These are phyloP conservation scores for Zonitis immaculata DNA, from an alignment of 2,888 invertebrate species.

Conservation along the genomic window DNA sequence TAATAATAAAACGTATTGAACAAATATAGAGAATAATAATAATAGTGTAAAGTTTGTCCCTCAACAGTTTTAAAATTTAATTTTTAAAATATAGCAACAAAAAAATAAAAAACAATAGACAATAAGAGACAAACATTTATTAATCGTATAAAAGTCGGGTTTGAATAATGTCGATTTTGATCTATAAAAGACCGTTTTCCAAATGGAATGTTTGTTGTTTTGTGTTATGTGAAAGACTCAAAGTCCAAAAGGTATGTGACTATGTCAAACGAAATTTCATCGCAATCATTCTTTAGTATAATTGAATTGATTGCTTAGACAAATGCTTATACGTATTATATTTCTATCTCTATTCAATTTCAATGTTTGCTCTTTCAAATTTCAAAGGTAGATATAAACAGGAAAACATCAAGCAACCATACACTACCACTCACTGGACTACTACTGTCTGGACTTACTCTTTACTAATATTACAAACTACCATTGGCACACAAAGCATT, in stretches of 20 bases:
- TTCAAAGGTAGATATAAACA: slow-evolving; percentile 43
- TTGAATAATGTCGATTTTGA: too few species aligned
- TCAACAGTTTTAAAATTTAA: neutral
- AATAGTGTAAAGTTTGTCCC: neutral
- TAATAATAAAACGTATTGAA: neutral
- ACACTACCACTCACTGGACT: too few species aligned
- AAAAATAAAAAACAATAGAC: too few species aligned
- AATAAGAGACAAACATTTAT: too few species aligned
- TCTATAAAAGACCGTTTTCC: neutral
- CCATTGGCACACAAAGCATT: slow-evolving; percentile 44
- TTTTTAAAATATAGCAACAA: too few species aligned
- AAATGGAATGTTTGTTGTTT: slow-evolving; percentile 18
- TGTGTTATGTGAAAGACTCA: slow-evolving; percentile 7
- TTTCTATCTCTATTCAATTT: neutral
- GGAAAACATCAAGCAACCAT: slow-evolving; percentile 20
- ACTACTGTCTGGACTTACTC: slow-evolving; percentile 18
- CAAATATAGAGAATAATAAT: neutral
- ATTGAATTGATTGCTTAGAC: slow-evolving; percentile 50
- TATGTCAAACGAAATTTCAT: slow-evolving; percentile 42
- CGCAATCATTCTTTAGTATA: slow-evolving; percentile 45
- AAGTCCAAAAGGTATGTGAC: slow-evolving; percentile 32
- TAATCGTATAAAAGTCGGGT: too few species aligned
- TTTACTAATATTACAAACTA: slow-evolving; percentile 1
- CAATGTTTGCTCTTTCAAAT: neutral
- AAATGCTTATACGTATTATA: slow-evolving; percentile 33